Conservation (phyloP, 2,113 vertebrate genomes). For the Pipa parva region DNA sequence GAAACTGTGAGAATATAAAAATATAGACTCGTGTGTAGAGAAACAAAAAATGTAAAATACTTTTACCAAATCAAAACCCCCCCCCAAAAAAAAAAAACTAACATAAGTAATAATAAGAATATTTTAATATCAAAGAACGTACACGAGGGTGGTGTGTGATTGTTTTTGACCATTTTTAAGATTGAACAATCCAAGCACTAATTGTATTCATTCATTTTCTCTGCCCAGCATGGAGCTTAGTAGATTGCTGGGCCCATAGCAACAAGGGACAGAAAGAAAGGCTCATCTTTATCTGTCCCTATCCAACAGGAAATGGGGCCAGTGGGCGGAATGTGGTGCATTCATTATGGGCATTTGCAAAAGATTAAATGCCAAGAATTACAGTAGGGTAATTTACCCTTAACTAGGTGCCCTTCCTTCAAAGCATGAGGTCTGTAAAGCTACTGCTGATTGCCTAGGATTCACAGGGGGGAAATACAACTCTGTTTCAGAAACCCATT, state of each 20-base stretch:
- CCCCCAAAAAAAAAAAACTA: too few relatives aligned
- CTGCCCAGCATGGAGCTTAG: conserved; percentile 61
- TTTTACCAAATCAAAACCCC: too few relatives aligned
- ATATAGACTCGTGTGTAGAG: too few relatives aligned
- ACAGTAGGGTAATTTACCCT: conserved; percentile 55
- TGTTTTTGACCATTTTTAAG: conserved; percentile 4
- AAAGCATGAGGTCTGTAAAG: conserved; percentile 50
- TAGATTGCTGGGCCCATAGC: conserved; percentile 57
- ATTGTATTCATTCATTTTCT: conserved; percentile 77
- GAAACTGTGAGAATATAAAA: neutral
- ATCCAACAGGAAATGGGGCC: conserved; percentile 50
- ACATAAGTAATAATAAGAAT: too few relatives aligned
- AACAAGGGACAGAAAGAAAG: conserved; percentile 50
- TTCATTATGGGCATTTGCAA: conserved; percentile 48
- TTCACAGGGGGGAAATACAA: conserved; percentile 41
- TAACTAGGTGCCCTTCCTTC: conserved; percentile 53
- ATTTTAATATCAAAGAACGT: too few relatives aligned
- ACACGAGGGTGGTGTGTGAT: too few relatives aligned
- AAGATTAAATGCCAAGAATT: conserved; percentile 54
- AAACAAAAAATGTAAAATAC: too few relatives aligned
- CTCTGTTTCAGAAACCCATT: conserved; percentile 32
- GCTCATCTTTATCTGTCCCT: conserved; percentile 57
- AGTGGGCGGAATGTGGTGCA: conserved; percentile 47
- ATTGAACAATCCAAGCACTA: conserved; percentile 62
- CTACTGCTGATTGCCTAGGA: conserved; percentile 39